These are phyloP conservation scores for Halichoeres trimaculatus DNA, from an alignment of 2,113 vertebrate genomes.

Conservation along the genomic window DNA sequence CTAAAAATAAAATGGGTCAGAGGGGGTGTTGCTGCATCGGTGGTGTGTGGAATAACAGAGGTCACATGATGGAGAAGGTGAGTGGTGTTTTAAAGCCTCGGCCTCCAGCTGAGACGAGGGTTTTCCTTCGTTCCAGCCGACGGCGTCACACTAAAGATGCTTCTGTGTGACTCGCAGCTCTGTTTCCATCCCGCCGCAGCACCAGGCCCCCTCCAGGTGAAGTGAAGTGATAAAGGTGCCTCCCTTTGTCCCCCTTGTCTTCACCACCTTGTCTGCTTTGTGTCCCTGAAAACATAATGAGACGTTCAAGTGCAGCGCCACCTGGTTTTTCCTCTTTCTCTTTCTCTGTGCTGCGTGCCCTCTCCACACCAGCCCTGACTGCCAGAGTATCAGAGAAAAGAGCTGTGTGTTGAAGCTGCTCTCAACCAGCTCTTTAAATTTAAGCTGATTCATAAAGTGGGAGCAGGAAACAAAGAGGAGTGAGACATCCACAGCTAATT, in stretches of 20 bases:
- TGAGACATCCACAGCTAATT: slow-evolving; percentile 9
- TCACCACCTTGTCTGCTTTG: slow-evolving; percentile 56
- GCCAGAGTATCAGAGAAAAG: slow-evolving; percentile 39
- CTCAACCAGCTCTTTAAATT: slow-evolving; percentile 34
- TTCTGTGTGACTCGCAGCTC: background rate
- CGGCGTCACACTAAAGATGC: background rate
- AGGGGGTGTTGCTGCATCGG: background rate
- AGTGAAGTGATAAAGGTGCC: slow-evolving; percentile 61
- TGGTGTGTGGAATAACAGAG: background rate
- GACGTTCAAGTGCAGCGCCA: slow-evolving; percentile 73
- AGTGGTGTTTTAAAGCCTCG: no score
- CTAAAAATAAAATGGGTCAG: slow-evolving; percentile 21
- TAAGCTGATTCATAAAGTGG: slow-evolving; percentile 29
- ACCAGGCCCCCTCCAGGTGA: slow-evolving; percentile 59
- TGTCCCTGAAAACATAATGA: slow-evolving; percentile 72
- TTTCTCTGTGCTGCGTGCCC: slow-evolving; percentile 11
- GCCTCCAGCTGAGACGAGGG: background rate
- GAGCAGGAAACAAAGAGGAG: slow-evolving; percentile 14
- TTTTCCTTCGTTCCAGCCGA: no score
- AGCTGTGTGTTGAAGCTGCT: slow-evolving; percentile 35
- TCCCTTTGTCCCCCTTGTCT: slow-evolving; percentile 29
- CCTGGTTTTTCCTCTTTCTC: slow-evolving; percentile 64
- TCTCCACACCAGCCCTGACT: slow-evolving; percentile 48
- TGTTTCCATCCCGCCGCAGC: background rate
- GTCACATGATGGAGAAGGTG: background rate